Conservation (phyloP, 1,140 invertebrate genomes). For the Diabrotica undecimpunctata region DNA sequence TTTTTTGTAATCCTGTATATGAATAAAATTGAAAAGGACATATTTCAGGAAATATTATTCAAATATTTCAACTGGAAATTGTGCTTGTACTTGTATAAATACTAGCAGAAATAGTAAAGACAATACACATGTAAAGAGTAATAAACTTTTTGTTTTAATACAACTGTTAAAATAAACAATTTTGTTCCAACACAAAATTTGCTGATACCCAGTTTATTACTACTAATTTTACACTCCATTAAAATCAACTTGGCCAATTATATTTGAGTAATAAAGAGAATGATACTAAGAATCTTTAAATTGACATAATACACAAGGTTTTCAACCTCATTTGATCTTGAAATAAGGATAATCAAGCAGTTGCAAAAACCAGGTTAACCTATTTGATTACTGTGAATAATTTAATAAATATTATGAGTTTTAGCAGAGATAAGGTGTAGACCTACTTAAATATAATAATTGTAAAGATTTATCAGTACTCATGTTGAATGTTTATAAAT, state of each 20-base stretch:
- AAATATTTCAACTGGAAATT: too few species aligned
- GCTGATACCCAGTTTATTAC: background rate
- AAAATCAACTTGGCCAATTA: background rate
- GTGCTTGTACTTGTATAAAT: too few species aligned
- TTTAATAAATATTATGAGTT: background rate
- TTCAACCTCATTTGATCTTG: background rate
- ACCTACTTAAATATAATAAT: background rate
- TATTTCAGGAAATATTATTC: too few species aligned
- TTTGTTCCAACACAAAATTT: too few species aligned
- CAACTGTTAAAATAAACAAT: too few species aligned
- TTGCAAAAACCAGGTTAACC: background rate
- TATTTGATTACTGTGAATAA: background rate
- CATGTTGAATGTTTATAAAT: conserved; percentile 3
- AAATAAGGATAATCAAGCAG: too few species aligned
- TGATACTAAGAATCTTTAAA: background rate
- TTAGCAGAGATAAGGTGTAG: background rate
- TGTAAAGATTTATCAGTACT: background rate
- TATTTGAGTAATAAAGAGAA: background rate
- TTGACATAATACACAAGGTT: background rate
- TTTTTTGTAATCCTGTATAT: too few species aligned
- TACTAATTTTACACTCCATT: background rate
- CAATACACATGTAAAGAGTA: too few species aligned
- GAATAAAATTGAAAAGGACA: too few species aligned
- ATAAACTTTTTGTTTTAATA: too few species aligned
- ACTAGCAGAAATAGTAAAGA: too few species aligned